A percentile compares a stretch with the other conserved stretches of the same genome.
Evolutionary conservation across 2,113 vertebrate species (phyloP).

Genomic region (Tonatia bakeri): DNA sequence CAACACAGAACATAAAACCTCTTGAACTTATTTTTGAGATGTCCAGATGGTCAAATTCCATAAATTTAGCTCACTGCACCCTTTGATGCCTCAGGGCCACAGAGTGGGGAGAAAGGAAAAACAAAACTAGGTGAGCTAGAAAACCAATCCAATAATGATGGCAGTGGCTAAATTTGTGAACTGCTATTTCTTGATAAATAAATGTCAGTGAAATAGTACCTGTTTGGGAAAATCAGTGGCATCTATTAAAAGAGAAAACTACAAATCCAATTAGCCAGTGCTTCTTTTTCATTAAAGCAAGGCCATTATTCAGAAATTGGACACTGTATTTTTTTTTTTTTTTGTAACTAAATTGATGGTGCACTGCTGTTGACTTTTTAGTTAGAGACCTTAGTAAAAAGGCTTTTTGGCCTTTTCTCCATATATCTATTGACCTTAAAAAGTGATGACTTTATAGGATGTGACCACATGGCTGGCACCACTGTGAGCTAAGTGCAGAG

Average conservation of each 20-base stretch:
- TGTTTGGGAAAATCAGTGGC: background rate
- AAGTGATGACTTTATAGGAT: conserved; percentile 76
- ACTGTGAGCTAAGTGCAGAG: conserved; percentile 59
- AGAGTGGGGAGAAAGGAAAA: background rate
- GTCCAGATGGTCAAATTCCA: background rate
- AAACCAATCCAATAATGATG: background rate
- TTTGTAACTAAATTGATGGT: conserved; percentile 28
- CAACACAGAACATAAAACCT: background rate
- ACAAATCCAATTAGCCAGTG: background rate
- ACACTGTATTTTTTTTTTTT: background rate
- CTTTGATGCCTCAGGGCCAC: background rate
- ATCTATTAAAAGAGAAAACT: background rate
- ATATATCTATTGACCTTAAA: conserved; percentile 72
- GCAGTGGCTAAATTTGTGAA: background rate
- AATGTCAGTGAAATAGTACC: background rate
- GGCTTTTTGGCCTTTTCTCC: conserved; percentile 62
- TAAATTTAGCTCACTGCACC: background rate
- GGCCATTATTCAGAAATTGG: background rate
- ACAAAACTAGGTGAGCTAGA: background rate
- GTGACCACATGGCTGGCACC: conserved; percentile 53
- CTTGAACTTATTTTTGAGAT: background rate
- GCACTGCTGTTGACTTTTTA: background rate
- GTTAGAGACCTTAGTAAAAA: conserved; percentile 1
- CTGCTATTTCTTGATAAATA: background rate
- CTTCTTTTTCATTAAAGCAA: background rate